These are phyloP conservation scores for Agapornis roseicollis DNA, from an alignment of 2,113 vertebrate species.

Conservation along the genomic window DNA sequence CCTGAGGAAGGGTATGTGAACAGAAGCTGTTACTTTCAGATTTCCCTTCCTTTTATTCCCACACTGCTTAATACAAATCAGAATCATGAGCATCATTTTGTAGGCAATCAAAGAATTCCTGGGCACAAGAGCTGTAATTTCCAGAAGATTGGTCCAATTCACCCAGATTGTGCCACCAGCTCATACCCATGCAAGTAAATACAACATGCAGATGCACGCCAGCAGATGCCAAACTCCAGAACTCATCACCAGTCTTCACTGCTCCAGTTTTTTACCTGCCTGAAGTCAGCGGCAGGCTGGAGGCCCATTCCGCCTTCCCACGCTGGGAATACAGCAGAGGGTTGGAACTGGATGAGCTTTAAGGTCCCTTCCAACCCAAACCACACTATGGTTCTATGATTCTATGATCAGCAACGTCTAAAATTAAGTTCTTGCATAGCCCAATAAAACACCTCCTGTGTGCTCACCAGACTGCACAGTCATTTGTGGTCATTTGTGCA, in stretches of 20 bases:
- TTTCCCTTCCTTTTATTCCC: background rate
- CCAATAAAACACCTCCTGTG: fast-evolving
- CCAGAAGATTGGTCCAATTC: background rate
- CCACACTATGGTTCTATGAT: background rate
- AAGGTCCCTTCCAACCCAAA: background rate
- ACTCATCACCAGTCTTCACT: background rate
- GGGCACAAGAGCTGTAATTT: background rate
- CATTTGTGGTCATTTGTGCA: background rate
- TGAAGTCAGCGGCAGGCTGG: background rate
- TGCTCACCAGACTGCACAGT: background rate
- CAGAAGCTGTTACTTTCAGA: background rate
- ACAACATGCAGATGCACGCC: fast-evolving
- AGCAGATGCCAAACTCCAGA: background rate
- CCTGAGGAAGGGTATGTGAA: background rate
- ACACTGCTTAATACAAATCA: background rate
- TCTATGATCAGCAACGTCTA: background rate
- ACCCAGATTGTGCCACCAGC: fast-evolving
- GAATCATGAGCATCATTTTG: background rate
- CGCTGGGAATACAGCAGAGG: fast-evolving
- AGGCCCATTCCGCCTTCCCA: background rate
- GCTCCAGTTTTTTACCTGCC: background rate
- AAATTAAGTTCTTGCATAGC: fast-evolving
- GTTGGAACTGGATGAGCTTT: background rate
- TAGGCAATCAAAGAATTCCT: background rate
- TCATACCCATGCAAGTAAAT: background rate